Base-by-base conservation (phyloP, 2,888 invertebrate genomes). In the Coleophora flavipennella region DNA sequence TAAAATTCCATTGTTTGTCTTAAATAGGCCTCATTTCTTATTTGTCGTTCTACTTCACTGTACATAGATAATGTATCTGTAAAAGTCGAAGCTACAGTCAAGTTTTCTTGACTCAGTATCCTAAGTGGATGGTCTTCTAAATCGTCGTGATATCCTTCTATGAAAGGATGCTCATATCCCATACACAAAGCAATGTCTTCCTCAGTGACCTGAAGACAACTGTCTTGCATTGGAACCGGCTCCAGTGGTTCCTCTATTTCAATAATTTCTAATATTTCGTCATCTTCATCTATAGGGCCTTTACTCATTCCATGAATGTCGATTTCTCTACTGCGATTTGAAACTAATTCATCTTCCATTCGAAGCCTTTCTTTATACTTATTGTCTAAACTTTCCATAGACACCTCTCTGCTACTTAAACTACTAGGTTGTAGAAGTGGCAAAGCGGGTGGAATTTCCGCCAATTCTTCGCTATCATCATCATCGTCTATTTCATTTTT, bases 121-220 rank as follows among this genome's bases (percentile, higher is more conserved):
- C 95, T 87, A 36, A 96, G 78, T 0, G 96, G 96, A 85, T 96
- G 96, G 62, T 93, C 93, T 46, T 92, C 90, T 39, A 71, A 76
- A 52, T 88, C 89, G 48, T 88, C 89, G 62, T 91, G 91, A 55
- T 92, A 92, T 20, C 89, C 88, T 71, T 92, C 91, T 1, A 89
- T 89, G 28, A 92, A 66, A 33, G 89, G 90, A 74, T 91, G 90
- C 50, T 91, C 91, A 36, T 85, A 86, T 31, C 91, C 91, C 93
- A 95, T 94, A 57, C 94, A 94, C 39, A 91, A 86, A 3, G 94
- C 94, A 45, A 96, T 96, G 64, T 96, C 96, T 76, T 96, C 96
- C 78, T 96, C 96, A 6, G 95, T 96, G 38, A 95, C 95, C 85
- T 96, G 96, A 39, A 95, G 85, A 55, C 95, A 95, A 43, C 89